Evolutionary conservation across 2,888 invertebrate genomes (phyloP), one percentile per base, ranked within the genome.

Genomic region (Perdita meconis): DNA sequence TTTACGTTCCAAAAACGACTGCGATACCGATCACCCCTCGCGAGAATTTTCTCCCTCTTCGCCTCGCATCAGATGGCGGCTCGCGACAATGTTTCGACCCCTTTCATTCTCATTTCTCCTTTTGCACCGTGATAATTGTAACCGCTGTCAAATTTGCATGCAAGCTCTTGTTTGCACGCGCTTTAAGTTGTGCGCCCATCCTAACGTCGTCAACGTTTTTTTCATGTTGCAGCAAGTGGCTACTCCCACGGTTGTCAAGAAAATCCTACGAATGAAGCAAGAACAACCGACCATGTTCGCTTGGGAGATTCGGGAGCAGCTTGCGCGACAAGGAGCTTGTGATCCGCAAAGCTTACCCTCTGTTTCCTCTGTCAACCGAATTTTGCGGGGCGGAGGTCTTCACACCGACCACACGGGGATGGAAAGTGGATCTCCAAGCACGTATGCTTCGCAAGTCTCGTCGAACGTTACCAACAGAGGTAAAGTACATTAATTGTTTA

Each of bases 201-300:
- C 4, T 59, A 59, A 63, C 26, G 2, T 26, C 34, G 19, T 8
- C 2, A 38, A 34, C 22, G 26, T 38, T 61, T 12, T 44, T 67
- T 30, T 44, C 22, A 61, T 83, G 83, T 93, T 95, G 79, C 95
- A 98, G 97, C 97, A 98, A 97, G 98, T 98, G 80, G 98, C 98
- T 78, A 98, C 98, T 2, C 98, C 98, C 1, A 97, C 97, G 0
- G 98, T 98, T 0, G 98, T 98, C 13, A 97, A 98, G 93, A 97
- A 98, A 93, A 98, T 99, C 85, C 95, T 98, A 38, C 96, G 98
- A 4, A 95, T 98, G 88, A 98, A 98, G 92, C 97, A 97, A 90
- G 98, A 98, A 92, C 98, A 98, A 92, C 98, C 98, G 0, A 97
- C 97, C 4, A 97, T 98, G 95, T 98, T 98, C 92, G 98, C 98